phyloP scores from a whole-genome alignment of 1,140 invertebrate genomes.

The Laupala kohalensis region DNA sequence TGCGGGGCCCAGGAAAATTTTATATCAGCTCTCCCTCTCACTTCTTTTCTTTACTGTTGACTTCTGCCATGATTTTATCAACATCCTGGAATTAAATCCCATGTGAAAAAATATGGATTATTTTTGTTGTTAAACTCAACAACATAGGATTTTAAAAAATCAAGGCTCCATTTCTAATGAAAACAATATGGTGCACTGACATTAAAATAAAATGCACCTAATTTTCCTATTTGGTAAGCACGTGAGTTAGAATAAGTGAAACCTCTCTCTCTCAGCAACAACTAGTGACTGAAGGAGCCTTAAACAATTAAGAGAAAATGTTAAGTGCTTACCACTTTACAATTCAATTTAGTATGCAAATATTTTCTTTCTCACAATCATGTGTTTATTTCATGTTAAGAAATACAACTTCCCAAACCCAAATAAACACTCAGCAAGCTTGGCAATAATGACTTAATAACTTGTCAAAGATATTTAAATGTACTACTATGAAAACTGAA shows the following conservation, averaged over 20 bases:
- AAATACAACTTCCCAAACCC: too few relatives aligned
- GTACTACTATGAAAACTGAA: too few relatives aligned
- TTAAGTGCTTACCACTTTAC: too few relatives aligned
- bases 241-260: not conserved
- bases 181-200: not conserved
- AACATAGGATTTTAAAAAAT: not conserved
- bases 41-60: conserved; percentile 14
- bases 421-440: not conserved
- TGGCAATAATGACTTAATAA: not conserved
- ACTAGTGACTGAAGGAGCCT: not conserved
- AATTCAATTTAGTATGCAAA: too few relatives aligned
- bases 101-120: conserved; percentile 10
- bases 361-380: too few relatives aligned
- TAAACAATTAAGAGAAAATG: too few relatives aligned
- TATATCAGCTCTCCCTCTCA: conserved; percentile 1
- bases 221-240: not conserved
- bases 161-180: not conserved
- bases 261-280: too few relatives aligned
- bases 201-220: not conserved
- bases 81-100: conserved; percentile 23
- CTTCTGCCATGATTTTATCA: conserved; percentile 24
- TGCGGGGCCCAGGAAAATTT: conserved; percentile 12
- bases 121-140: not conserved
- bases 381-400: too few relatives aligned
- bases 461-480: too few relatives aligned